These are phyloP conservation scores for Caprella mutica DNA, from an alignment of 2,888 invertebrate species.

Conservation along the genomic window DNA sequence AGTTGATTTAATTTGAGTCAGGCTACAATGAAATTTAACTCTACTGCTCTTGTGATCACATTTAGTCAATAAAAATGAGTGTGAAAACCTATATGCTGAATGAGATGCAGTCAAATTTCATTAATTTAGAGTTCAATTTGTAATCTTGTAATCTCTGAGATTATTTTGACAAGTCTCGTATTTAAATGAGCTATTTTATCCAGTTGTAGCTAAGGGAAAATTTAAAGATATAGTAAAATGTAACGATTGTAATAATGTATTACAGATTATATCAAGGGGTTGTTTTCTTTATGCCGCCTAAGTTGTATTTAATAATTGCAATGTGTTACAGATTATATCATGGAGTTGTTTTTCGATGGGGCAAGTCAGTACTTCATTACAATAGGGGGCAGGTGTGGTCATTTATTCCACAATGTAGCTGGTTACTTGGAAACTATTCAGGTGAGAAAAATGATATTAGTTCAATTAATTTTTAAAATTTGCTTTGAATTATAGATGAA, in stretches of 20 bases:
- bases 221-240: too few relatives aligned
- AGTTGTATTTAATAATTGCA: too few relatives aligned
- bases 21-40: too few relatives aligned
- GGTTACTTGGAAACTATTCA: slow-evolving; percentile 48
- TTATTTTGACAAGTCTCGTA: not conserved
- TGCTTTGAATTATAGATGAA: not conserved
- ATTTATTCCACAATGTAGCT: slow-evolving; percentile 62
- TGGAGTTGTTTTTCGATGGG: slow-evolving; percentile 59
- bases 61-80: too few relatives aligned
- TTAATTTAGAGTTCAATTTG: not conserved
- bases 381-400: slow-evolving; percentile 52
- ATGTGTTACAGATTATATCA: slow-evolving; percentile 56
- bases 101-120: too few relatives aligned
- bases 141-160: not conserved
- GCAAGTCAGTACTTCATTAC: slow-evolving; percentile 60
- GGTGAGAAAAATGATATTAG: slow-evolving; percentile 37
- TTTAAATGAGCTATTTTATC: too few relatives aligned
- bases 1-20: too few relatives aligned
- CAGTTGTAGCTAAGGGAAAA: too few relatives aligned
- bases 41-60: too few relatives aligned
- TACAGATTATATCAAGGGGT: not conserved
- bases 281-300: not conserved
- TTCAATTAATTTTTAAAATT: not conserved
- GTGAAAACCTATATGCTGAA: too few relatives aligned
- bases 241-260: not conserved